Evolutionary conservation across 2,113 vertebrate genomes (phyloP), one percentile per base, ranked within the genome.

Genomic region (Empidonax traillii): DNA sequence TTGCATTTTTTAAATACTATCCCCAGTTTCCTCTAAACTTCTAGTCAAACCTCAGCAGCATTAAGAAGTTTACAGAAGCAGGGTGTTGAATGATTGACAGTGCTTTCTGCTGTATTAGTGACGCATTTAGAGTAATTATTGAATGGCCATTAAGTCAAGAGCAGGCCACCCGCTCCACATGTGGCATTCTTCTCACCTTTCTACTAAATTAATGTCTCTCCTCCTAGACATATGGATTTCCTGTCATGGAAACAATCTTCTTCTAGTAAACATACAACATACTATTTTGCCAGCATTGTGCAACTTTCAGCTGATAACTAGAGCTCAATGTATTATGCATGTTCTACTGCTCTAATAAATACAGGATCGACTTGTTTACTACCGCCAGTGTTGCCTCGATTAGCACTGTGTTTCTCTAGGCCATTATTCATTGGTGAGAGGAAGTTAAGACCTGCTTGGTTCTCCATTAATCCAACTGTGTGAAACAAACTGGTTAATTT

Each of bases 281-380:
- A 77, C 82, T 89, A 46, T 95, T 89, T 95, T 95, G 63, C 94
- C 91, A 94, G 87, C 58, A 78, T 90, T 69, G 44, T 96, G 89
- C 81, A 95, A 96, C 93, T 94, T 95, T 95, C 88, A 93, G 74
- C 86, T 96, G 83, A 84, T 94, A 97, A 97, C 65, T 81, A 93
- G 66, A 97, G 69, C 75, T 89, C 95, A 77, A 95, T 96, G 94
- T 91, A 96, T 97, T 97, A 97, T 95, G 90, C 90, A 96, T 96
- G 96, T 96, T 91, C 82, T 91, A 91, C 76, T 90, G 91, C 92
- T 95, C 94, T 96, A 97, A 97, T 97, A 97, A 97, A 97, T 96
- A 97, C 97, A 96, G 69, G 83, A 98, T 97, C 97, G 95, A 92
- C 91, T 97, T 97, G 90, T 97, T 98, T 98, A 96, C 91, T 89